A percentile compares a stretch with the other conserved stretches of the same genome.
Evolutionary conservation across 2,113 vertebrate species (phyloP).

Genomic region (Antidorcas marsupialis): DNA sequence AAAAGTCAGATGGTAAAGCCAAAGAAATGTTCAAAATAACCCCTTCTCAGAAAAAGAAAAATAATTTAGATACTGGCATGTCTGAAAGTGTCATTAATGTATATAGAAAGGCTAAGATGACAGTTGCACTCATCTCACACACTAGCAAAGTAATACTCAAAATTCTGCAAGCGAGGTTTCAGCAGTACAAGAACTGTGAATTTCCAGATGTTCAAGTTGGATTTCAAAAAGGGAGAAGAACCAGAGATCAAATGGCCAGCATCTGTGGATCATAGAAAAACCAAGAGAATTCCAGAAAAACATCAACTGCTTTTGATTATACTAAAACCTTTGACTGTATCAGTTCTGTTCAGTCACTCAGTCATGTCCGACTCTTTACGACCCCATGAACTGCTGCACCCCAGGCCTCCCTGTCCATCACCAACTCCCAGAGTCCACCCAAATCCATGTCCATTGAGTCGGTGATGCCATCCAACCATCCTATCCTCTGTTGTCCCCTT

Average conservation of each 20-base stretch:
- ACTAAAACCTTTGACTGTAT: not conserved
- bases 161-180: not conserved
- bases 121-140: not conserved
- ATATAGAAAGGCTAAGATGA: not conserved
- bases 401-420: too few relatives aligned
- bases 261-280: not conserved
- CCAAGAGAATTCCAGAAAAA: not conserved
- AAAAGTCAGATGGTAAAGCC: not conserved
- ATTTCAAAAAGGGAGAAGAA: not conserved
- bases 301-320: not conserved
- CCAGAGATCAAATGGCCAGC: not conserved
- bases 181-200: not conserved
- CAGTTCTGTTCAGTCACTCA: too few relatives aligned
- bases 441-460: too few relatives aligned
- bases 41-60: not conserved
- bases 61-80: not conserved
- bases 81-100: not conserved
- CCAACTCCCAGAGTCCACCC: too few relatives aligned
- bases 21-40: not conserved
- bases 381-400: too few relatives aligned
- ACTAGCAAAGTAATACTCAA: not conserved
- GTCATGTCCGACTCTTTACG: rapidly evolving
- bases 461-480: too few relatives aligned
- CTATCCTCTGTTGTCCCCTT: too few relatives aligned
- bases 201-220: not conserved